A percentile compares a stretch with the other conserved stretches of the same genome.
These are phyloP conservation scores for Halichoerus grypus DNA, from an alignment of 2,113 vertebrate species.

Conservation along the genomic window DNA sequence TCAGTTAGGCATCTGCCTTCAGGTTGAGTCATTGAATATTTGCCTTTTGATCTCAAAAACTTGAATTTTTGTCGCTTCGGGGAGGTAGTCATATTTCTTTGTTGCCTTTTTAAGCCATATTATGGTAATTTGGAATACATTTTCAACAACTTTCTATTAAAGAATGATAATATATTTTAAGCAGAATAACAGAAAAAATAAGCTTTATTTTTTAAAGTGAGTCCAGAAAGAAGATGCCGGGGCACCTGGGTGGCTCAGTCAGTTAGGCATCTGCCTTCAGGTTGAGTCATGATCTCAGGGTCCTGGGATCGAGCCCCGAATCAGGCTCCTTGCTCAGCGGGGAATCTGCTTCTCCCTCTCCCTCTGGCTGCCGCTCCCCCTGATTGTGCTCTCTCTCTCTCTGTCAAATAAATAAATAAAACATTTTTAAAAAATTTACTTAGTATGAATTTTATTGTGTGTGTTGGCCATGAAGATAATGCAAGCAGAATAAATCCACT, in stretches of 20 bases:
- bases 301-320: not conserved
- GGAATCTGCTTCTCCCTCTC: not conserved
- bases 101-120: not conserved
- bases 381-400: not conserved
- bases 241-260: not conserved
- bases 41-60: constrained; percentile 8
- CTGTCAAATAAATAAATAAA: not conserved
- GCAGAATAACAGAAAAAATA: not conserved
- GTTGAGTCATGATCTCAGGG: too few relatives aligned
- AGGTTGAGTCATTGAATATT: too few relatives aligned
- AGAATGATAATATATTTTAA: constrained; percentile 9
- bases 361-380: not conserved
- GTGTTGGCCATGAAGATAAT: not conserved
- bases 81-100: not conserved
- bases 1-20: too few relatives aligned
- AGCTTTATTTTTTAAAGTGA: constrained; percentile 45
- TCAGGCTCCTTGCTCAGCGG: not conserved
- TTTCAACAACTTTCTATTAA: constrained; percentile 37
- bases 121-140: not conserved
- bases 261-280: too few relatives aligned
- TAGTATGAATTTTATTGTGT: not conserved
- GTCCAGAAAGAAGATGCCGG: not conserved
- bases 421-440: not conserved
- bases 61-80: constrained; percentile 7
- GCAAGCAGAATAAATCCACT: not conserved